Conservation (phyloP, 2,888 invertebrate species). For the Stratiomys singularior region DNA sequence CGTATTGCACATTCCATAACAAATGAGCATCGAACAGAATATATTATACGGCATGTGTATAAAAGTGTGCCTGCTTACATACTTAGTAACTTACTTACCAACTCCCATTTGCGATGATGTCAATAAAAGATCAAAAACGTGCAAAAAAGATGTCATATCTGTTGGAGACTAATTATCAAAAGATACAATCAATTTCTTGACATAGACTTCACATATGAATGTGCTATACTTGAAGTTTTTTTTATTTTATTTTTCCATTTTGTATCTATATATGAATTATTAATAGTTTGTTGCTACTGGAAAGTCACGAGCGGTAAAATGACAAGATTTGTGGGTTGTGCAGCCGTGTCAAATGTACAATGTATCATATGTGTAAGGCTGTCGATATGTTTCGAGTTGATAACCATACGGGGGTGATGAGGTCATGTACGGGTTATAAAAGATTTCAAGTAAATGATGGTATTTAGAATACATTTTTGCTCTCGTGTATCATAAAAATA, state of each 20-base stretch:
- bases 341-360: neutral
- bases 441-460: neutral
- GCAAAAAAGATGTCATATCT: conserved; percentile 29
- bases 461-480: conserved; percentile 16
- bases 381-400: neutral
- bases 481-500: neutral
- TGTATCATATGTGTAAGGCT: neutral
- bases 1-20: no score
- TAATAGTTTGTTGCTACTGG: conserved; percentile 33
- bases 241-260: neutral
- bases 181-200: conserved; percentile 18
- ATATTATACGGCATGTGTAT: neutral
- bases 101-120: conserved; percentile 8
- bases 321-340: conserved; percentile 21
- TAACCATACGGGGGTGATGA: neutral
- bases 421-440: conserved; percentile 23
- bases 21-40: neutral
- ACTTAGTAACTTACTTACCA: neutral
- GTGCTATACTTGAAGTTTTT: no score
- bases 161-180: conserved; percentile 15
- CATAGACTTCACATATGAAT: neutral
- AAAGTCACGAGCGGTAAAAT: conserved; percentile 34
- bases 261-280: neutral
- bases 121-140: conserved; percentile 39
- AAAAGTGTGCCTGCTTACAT: neutral